A percentile compares a stretch with the other conserved stretches of the same genome.
Conservation (phyloP, 92 coral and sea anemone species). For the Actinostola sp. region DNA sequence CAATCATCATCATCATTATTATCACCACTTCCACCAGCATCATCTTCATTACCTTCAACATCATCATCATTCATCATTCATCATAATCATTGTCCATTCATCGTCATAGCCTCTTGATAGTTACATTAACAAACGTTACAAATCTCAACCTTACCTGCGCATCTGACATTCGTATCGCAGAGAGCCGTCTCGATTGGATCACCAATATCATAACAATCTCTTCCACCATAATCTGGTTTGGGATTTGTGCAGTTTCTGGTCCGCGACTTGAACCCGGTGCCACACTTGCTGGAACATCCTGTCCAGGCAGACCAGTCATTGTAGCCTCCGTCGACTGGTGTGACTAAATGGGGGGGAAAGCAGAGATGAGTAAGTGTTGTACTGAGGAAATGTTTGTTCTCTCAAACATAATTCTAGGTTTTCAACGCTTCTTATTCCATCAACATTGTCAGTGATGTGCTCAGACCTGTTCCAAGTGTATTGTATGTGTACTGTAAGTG, state of each 20-base stretch:
- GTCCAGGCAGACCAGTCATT: conserved; percentile 96
- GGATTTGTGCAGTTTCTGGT: conserved; percentile 94
- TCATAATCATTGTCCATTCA: too few relatives aligned
- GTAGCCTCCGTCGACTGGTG: conserved; percentile 89
- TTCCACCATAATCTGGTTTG: conserved; percentile 84
- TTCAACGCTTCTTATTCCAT: not conserved
- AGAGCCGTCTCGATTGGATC: conserved; percentile 77
- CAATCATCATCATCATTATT: too few relatives aligned
- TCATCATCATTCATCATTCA: too few relatives aligned
- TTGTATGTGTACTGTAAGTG: too few relatives aligned
- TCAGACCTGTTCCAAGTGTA: too few relatives aligned
- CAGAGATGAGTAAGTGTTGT: not conserved
- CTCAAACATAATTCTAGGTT: too few relatives aligned
- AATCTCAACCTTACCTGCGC: conserved; percentile 76
- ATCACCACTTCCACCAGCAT: too few relatives aligned
- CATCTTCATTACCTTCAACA: too few relatives aligned
- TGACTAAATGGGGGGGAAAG: conserved; percentile 37
- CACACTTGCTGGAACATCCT: conserved; percentile 84
- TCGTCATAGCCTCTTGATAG: too few relatives aligned
- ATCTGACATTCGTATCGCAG: conserved; percentile 64
- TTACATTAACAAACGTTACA: too few relatives aligned
- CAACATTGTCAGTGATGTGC: too few relatives aligned
- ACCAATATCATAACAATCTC: conserved; percentile 77
- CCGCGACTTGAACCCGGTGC: conserved; percentile 85
- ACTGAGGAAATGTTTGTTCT: too few relatives aligned